phyloP scores from a whole-genome alignment of 2,888 invertebrate species.

The Macaria liturata region DNA sequence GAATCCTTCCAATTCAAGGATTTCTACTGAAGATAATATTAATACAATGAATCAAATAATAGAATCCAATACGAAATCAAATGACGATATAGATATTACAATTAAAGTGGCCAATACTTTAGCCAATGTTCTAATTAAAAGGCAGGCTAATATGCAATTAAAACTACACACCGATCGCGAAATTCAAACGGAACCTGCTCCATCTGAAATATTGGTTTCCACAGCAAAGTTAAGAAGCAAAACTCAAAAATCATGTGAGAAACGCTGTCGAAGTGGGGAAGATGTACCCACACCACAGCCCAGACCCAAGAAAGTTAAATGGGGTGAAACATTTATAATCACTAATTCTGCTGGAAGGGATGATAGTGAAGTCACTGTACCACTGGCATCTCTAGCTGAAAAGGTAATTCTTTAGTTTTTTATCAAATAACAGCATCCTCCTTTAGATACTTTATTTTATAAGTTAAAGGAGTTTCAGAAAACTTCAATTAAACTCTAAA shows the following conservation, averaged over 20 bases:
- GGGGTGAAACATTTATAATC: constrained; percentile 61
- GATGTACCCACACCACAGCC: constrained; percentile 43
- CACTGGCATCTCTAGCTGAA: constrained; percentile 28
- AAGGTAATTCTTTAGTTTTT: constrained; percentile 36
- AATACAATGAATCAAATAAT: constrained; percentile 37
- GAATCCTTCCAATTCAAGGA: constrained; percentile 16
- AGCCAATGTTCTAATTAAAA: constrained; percentile 67
- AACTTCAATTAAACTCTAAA: too few species aligned
- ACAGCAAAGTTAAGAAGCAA: constrained; percentile 43
- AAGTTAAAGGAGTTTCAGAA: too few species aligned
- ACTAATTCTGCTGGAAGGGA: constrained; percentile 55
- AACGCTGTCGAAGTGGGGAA: constrained; percentile 53
- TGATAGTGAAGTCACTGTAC: constrained; percentile 26
- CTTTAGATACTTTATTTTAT: too few species aligned
- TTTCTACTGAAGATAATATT: constrained; percentile 16
- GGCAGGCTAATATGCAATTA: constrained; percentile 61
- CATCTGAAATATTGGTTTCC: constrained; percentile 63
- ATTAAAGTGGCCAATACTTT: constrained; percentile 67
- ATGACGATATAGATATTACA: constrained; percentile 68
- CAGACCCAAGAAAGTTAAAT: constrained; percentile 58
- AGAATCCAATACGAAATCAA: constrained; percentile 38
- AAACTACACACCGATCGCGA: constrained; percentile 63
- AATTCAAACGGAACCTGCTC: constrained; percentile 56
- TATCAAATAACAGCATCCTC: too few species aligned
- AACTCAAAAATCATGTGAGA: constrained; percentile 49